phyloP scores from a whole-genome alignment of 2,888 invertebrate species.

The Acanthopleura granulata region DNA sequence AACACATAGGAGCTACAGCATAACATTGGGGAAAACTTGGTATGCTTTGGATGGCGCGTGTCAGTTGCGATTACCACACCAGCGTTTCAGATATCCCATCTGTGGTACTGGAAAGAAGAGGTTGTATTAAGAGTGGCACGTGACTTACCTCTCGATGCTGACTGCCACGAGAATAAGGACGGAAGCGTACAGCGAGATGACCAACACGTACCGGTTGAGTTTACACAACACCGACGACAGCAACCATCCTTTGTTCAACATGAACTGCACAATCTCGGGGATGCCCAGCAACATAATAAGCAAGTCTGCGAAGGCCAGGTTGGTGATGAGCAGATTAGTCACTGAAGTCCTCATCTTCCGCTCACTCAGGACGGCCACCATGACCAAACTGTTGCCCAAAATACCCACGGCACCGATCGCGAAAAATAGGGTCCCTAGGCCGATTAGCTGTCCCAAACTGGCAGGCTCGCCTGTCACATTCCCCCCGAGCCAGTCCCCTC shows the following conservation, averaged over 20 bases:
- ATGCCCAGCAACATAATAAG: constrained; percentile 64
- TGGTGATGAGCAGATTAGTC: constrained; percentile 66
- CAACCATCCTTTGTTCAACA: constrained; percentile 63
- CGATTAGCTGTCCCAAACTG: constrained; percentile 22
- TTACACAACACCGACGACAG: constrained; percentile 64
- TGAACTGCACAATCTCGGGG: constrained; percentile 64
- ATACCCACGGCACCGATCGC: constrained; percentile 59
- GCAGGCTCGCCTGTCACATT: background rate
- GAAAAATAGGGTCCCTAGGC: constrained; percentile 47
- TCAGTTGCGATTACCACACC: too few species aligned
- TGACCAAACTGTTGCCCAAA: constrained; percentile 62
- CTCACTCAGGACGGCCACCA: constrained; percentile 60
- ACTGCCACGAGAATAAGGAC: constrained; percentile 70
- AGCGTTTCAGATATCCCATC: too few species aligned
- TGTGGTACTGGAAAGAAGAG: too few species aligned
- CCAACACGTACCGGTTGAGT: constrained; percentile 67
- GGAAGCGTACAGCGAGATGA: constrained; percentile 70
- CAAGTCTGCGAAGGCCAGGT: constrained; percentile 65
- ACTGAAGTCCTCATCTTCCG: constrained; percentile 61
- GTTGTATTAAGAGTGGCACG: too few species aligned
- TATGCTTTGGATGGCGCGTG: too few species aligned
- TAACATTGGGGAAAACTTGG: too few species aligned
- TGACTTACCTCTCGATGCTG: constrained; percentile 68
- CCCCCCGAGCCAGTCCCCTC: too few species aligned
- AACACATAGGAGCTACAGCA: too few species aligned